phyloP scores from a whole-genome alignment of 2,113 vertebrate genomes.

The Cavia porcellus region DNA sequence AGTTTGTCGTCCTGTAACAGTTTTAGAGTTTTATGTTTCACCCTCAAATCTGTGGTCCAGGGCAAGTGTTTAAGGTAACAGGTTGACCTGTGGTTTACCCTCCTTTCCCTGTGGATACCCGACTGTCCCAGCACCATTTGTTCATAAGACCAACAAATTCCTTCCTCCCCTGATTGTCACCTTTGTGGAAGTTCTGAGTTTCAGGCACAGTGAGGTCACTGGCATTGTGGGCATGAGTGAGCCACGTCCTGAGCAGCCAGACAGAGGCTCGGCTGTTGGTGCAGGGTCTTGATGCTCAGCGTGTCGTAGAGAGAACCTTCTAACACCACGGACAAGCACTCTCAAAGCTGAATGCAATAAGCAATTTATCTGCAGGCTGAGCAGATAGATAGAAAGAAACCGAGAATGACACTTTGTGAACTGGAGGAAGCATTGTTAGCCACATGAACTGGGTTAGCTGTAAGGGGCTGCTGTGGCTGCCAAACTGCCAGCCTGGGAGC shows the following conservation, averaged over 20 bases:
- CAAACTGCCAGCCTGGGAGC: neutral
- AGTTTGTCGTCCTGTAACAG: neutral
- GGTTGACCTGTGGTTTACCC: neutral
- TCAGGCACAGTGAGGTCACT: neutral
- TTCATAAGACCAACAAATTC: neutral
- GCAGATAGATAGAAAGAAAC: neutral
- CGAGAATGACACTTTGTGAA: neutral
- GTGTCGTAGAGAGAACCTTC: neutral
- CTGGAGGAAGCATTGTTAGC: neutral
- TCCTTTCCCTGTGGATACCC: neutral
- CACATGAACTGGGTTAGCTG: accelerated
- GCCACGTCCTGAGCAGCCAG: neutral
- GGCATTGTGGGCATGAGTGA: accelerated
- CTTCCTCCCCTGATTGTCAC: neutral
- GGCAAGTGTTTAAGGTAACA: neutral
- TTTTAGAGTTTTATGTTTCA: neutral
- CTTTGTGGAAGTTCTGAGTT: neutral
- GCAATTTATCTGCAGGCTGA: neutral
- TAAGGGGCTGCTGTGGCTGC: neutral
- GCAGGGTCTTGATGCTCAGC: accelerated
- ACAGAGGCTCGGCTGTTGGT: accelerated
- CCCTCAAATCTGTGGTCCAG: neutral
- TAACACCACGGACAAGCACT: neutral
- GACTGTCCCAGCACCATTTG: neutral
- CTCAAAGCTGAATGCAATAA: neutral